These are phyloP conservation scores for Falco concolor DNA, from an alignment of 2,797 vertebrate genomes.

Conservation along the genomic window DNA sequence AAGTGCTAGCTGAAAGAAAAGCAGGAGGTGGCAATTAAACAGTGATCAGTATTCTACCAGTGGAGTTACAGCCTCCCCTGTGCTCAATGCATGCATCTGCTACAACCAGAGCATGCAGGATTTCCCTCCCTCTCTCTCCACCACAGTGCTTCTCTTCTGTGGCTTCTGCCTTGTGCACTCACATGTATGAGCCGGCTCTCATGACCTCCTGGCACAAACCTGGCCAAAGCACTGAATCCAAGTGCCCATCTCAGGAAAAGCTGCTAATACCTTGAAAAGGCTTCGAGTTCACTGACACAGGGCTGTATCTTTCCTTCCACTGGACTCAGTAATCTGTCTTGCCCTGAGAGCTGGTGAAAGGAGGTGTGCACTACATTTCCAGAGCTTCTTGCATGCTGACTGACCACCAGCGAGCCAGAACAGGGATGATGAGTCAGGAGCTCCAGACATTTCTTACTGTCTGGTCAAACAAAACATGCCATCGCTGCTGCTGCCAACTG, in stretches of 20 bases:
- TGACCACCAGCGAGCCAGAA: neutral
- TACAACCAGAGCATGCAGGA: neutral
- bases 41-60: neutral
- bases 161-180: neutral
- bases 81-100: neutral
- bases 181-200: neutral
- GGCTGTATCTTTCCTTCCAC: neutral
- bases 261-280: neutral
- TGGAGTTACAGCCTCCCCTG: neutral
- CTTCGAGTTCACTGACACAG: rapidly evolving
- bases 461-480: neutral
- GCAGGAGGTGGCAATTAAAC: neutral
- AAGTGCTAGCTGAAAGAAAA: neutral
- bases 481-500: neutral
- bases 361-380: neutral
- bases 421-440: neutral
- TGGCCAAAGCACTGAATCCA: neutral
- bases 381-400: neutral
- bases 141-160: rapidly evolving
- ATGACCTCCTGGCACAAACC: neutral
- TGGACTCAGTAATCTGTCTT: neutral
- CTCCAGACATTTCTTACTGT: neutral
- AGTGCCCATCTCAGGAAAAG: neutral
- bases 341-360: neutral
- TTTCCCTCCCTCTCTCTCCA: neutral